Conservation (phyloP, 2,888 invertebrate genomes). For the Aphrophora alni region DNA sequence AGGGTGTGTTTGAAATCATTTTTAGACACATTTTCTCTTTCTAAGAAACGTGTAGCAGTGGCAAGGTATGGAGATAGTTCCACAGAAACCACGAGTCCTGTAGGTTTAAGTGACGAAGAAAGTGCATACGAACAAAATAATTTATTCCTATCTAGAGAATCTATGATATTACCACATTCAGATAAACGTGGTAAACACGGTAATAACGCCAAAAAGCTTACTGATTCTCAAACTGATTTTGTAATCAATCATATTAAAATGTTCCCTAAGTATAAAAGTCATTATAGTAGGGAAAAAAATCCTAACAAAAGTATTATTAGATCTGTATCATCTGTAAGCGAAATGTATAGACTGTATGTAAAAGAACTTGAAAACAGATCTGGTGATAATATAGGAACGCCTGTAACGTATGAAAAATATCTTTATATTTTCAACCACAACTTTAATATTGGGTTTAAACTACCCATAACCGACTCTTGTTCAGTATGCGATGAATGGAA, state of each 20-base stretch:
- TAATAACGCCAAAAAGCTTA: no score
- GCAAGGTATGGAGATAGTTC: no score
- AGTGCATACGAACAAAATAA: no score
- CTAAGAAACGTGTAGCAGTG: no score
- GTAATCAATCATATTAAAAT: constrained; percentile 11
- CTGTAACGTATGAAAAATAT: constrained; percentile 3
- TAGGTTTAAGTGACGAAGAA: no score
- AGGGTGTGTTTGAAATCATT: background rate
- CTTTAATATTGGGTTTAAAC: constrained; percentile 9
- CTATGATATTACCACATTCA: no score
- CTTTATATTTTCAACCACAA: background rate
- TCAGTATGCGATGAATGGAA: constrained; percentile 10
- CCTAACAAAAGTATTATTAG: background rate
- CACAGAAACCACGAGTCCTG: no score
- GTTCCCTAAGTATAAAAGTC: no score
- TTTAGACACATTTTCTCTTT: no score
- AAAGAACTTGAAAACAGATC: background rate
- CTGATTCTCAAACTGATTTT: no score
- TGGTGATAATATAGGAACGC: background rate
- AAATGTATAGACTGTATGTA: background rate
- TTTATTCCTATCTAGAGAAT: no score
- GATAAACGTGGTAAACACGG: no score
- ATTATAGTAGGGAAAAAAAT: background rate
- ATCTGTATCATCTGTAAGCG: background rate
- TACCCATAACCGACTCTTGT: constrained; percentile 7